Evolutionary conservation across 2,888 invertebrate species (phyloP).

Genomic region (Uloborus plumipes): DNA sequence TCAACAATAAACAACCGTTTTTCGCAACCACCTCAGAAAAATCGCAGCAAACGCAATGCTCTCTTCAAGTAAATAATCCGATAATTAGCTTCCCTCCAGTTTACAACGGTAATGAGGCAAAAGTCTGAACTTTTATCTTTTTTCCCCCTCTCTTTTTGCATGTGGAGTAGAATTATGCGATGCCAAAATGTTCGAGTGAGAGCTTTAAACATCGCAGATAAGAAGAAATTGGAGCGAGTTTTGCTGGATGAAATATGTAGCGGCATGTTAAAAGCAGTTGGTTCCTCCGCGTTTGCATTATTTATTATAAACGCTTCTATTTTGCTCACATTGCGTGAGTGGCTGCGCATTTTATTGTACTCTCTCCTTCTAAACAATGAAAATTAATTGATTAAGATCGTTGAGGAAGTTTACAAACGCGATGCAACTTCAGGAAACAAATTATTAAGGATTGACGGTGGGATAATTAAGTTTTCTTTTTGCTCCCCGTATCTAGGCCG

Average conservation of each 20-base stretch:
- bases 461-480: conserved; percentile 50
- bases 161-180: no score
- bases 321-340: conserved; percentile 32
- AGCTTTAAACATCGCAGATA: no score
- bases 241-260: background rate
- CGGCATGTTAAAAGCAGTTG: conserved; percentile 2
- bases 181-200: no score
- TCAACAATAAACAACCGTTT: no score
- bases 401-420: conserved; percentile 24
- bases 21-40: no score
- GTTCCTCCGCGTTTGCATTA: conserved; percentile 25
- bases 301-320: conserved; percentile 28
- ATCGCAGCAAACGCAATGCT: no score
- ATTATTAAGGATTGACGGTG: conserved; percentile 45
- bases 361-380: conserved; percentile 19
- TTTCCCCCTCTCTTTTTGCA: no score
- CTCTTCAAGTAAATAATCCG: no score
- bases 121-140: no score
- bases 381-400: conserved; percentile 62
- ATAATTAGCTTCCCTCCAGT: no score
- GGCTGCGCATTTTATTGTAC: background rate
- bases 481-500: background rate
- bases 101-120: no score
- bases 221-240: no score
- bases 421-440: conserved; percentile 24